Evolutionary conservation across 2,797 vertebrate genomes (phyloP).

Genomic region (Takifugu rubripes): DNA sequence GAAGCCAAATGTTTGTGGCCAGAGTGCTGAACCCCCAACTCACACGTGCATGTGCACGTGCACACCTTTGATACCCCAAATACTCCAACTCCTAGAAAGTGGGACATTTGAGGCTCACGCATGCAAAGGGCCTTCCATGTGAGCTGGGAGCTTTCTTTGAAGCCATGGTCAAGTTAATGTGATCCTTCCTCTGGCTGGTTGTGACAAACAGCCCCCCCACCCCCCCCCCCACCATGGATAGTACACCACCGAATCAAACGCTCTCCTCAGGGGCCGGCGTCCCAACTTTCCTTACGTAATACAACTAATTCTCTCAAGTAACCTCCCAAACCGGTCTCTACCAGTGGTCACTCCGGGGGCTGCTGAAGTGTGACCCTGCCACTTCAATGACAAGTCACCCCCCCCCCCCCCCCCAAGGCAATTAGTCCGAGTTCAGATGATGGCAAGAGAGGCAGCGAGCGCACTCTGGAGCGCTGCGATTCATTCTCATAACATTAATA

Average conservation of each 20-base stretch:
- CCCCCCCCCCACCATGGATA: constrained; percentile 28
- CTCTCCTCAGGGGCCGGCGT: constrained; percentile 24
- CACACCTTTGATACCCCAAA: constrained; percentile 38
- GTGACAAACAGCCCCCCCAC: constrained; percentile 26
- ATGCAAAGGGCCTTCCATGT: constrained; percentile 28
- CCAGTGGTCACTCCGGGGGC: constrained; percentile 21
- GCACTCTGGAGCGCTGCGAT: constrained; percentile 11
- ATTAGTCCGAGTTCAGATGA: constrained; percentile 48
- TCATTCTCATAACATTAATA: constrained; percentile 54
- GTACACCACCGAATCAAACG: neutral
- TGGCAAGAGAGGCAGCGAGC: constrained; percentile 18
- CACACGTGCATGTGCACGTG: constrained; percentile 21
- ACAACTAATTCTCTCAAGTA: constrained; percentile 29
- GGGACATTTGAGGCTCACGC: constrained; percentile 44
- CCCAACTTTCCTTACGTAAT: constrained; percentile 41
- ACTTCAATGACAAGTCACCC: constrained; percentile 33
- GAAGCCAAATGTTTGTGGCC: constrained; percentile 52
- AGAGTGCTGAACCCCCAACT: constrained; percentile 42
- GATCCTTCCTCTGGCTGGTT: constrained; percentile 41
- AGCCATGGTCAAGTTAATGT: constrained; percentile 53
- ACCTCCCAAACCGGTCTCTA: constrained; percentile 23
- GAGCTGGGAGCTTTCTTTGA: constrained; percentile 45
- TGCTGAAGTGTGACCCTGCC: constrained; percentile 33
- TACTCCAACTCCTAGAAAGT: constrained; percentile 47
- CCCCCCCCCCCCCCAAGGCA: constrained; percentile 31